phyloP scores from a whole-genome alignment of 23 tunicate species.

The Corella eumyota region DNA sequence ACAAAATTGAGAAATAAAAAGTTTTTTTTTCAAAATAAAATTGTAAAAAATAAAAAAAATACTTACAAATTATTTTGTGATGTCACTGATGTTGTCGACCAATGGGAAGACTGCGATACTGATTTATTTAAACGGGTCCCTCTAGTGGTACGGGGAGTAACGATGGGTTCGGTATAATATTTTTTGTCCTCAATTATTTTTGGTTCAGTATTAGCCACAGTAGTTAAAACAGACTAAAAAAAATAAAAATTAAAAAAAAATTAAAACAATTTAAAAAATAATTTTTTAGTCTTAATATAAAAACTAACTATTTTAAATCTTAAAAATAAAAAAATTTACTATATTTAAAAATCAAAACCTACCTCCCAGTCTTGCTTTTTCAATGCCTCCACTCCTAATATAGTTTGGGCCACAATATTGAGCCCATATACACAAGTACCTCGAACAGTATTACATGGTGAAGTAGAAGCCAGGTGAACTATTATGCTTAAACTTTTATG shows the following conservation, averaged over 20 bases:
- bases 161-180: conserved; percentile 33
- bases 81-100: conserved; percentile 14
- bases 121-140: conserved; percentile 1
- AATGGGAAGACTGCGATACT: conserved; percentile 10
- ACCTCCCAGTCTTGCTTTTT: conserved; percentile 56
- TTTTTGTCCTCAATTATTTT: too few relatives aligned
- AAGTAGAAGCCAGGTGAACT: conserved; percentile 26
- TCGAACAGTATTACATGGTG: conserved; percentile 30
- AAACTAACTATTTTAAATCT: too few relatives aligned
- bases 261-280: too few relatives aligned
- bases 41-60: too few relatives aligned
- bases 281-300: too few relatives aligned
- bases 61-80: conserved; percentile 6
- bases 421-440: conserved; percentile 71
- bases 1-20: not conserved
- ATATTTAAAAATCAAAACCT: not conserved
- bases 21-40: not conserved
- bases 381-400: conserved; percentile 57
- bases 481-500: conserved; percentile 16
- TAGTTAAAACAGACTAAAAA: too few relatives aligned
- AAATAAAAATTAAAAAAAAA: too few relatives aligned
- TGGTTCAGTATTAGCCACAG: too few relatives aligned
- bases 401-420: conserved; percentile 55
- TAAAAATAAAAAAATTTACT: not conserved
- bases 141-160: conserved; percentile 31